phyloP scores from a whole-genome alignment of 1,140 invertebrate genomes.

The Drosophila seguyi region DNA sequence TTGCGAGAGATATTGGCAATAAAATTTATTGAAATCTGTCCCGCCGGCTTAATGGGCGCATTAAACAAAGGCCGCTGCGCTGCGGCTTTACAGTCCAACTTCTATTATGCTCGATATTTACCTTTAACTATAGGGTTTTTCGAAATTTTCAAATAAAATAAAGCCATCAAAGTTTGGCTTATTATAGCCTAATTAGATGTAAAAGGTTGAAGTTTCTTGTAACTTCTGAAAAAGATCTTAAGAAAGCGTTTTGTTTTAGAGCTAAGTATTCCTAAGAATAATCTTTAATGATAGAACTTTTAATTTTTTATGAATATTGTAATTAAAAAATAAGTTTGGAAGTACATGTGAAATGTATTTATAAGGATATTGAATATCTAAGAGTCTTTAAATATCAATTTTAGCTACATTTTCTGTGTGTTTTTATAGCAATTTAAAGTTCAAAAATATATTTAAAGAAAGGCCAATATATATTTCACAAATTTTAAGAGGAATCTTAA shows the following conservation, averaged over 20 bases:
- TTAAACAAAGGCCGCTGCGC: slow-evolving; percentile 57
- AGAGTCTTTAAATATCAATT: neutral
- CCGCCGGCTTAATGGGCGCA: slow-evolving; percentile 70
- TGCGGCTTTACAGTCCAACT: slow-evolving; percentile 10
- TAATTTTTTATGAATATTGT: too few relatives aligned
- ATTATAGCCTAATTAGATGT: neutral
- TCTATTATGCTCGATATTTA: neutral
- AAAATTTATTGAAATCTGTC: slow-evolving; percentile 78
- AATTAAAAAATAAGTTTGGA: too few relatives aligned
- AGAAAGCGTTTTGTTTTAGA: fast-evolving
- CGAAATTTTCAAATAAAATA: neutral
- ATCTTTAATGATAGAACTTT: neutral
- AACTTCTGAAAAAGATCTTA: neutral
- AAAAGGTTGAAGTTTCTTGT: neutral
- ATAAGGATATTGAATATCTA: too few relatives aligned
- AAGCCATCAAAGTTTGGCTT: neutral
- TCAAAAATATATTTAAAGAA: fast-evolving
- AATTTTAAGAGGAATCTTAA: neutral
- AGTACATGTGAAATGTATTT: too few relatives aligned
- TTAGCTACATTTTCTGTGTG: neutral
- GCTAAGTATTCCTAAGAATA: too few relatives aligned
- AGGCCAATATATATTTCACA: neutral
- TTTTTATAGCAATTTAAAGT: too few relatives aligned
- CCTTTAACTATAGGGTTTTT: slow-evolving; percentile 1
- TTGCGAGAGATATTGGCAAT: slow-evolving; percentile 69